Evolutionary conservation across 2,797 vertebrate genomes (phyloP).

Genomic region (Hemibagrus guttatus): DNA sequence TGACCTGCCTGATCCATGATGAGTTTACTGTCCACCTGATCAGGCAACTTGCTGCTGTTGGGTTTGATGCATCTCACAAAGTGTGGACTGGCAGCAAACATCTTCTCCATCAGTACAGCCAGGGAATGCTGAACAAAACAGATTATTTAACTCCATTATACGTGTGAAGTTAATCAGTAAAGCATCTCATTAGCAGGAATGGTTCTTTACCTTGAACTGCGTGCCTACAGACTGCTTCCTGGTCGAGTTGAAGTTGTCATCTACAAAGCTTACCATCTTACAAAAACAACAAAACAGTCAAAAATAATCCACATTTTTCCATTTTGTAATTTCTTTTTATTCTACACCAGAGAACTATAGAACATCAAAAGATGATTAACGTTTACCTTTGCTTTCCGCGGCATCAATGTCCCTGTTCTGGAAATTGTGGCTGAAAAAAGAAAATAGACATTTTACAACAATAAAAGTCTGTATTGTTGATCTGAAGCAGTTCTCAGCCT

Average conservation of each 20-base stretch:
- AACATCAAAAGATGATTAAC: not conserved
- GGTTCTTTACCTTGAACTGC: slow-evolving; percentile 70
- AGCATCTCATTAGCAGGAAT: not conserved
- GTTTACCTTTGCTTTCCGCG: slow-evolving; percentile 71
- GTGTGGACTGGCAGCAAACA: slow-evolving; percentile 74
- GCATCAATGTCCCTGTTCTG: slow-evolving; percentile 76
- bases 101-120: slow-evolving; percentile 76
- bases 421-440: slow-evolving; percentile 71
- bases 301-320: not conserved
- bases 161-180: not conserved
- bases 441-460: not conserved
- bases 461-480: not conserved
- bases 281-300: not conserved
- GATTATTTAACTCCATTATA: not conserved
- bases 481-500: not conserved
- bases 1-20: slow-evolving; percentile 73
- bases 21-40: slow-evolving; percentile 66
- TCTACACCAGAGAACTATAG: not conserved
- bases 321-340: not conserved
- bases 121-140: slow-evolving; percentile 69
- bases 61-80: slow-evolving; percentile 80
- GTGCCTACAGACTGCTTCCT: slow-evolving; percentile 76
- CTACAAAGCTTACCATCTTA: slow-evolving; percentile 41
- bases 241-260: slow-evolving; percentile 73
- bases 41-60: slow-evolving; percentile 71